These are phyloP conservation scores for Neoniphon sammara DNA, from an alignment of 2,797 vertebrate genomes.

Conservation along the genomic window DNA sequence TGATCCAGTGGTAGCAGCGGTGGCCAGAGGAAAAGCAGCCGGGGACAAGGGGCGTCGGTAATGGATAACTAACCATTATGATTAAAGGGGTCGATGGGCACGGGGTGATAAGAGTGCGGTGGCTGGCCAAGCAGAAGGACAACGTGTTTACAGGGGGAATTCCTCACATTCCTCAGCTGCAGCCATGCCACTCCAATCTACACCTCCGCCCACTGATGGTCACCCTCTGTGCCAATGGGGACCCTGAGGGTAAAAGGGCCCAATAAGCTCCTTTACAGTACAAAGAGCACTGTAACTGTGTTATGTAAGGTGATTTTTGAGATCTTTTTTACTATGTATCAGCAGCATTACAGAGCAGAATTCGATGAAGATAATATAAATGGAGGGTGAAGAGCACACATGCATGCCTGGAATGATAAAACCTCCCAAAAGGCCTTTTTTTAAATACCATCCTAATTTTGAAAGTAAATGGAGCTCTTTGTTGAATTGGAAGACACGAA, in stretches of 20 bases:
- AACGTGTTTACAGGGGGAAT: conserved; percentile 80
- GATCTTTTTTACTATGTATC: not conserved
- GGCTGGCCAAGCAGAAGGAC: conserved; percentile 71
- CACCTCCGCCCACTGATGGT: conserved; percentile 74
- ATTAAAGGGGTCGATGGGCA: conserved; percentile 67
- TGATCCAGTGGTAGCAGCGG: not conserved
- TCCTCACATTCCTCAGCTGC: conserved; percentile 82
- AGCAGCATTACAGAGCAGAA: not conserved
- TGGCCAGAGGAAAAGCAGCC: conserved; percentile 52
- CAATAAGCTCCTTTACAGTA: conserved; percentile 19
- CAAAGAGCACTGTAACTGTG: conserved; percentile 9
- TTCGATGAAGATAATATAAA: conserved; percentile 33
- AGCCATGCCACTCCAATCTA: conserved; percentile 76
- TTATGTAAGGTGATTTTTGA: conserved; percentile 49
- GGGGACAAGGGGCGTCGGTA: conserved; percentile 35
- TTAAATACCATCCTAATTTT: not conserved
- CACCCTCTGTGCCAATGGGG: conserved; percentile 57
- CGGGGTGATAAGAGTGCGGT: conserved; percentile 75
- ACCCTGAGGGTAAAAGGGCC: conserved; percentile 42
- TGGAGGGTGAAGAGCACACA: not conserved
- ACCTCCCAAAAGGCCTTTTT: not conserved
- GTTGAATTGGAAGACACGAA: conserved; percentile 31
- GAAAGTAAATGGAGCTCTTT: not conserved
- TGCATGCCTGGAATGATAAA: not conserved
- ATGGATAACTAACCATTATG: conserved; percentile 69